Percentiles rank a stretch among this genome's conserved stretches.
phyloP scores from a whole-genome alignment of 1,140 invertebrate species.

The Drosophila simulans region DNA sequence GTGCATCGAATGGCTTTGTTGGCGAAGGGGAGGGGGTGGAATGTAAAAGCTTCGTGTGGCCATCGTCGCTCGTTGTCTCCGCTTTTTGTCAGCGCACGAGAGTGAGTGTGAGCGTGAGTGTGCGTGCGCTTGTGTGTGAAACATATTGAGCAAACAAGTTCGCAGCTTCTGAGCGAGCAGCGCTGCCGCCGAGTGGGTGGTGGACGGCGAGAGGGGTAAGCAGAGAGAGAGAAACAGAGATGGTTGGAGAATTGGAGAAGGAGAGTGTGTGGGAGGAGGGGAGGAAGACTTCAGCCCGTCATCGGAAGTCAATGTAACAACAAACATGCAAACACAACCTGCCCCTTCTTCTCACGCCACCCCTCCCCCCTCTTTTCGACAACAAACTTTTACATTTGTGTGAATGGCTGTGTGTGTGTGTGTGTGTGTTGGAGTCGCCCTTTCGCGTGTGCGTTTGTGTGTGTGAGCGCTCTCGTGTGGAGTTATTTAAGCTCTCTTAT shows the following conservation, averaged over 20 bases:
- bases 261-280: background rate
- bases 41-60: conserved; percentile 70
- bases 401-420: conserved; percentile 9
- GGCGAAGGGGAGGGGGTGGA: conserved; percentile 5
- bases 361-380: background rate
- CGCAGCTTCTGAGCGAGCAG: conserved; percentile 72
- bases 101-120: conserved; percentile 28
- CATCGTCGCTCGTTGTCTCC: conserved; percentile 41
- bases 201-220: conserved; percentile 4
- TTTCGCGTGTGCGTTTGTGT: conserved; percentile 10
- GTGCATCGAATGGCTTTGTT: conserved; percentile 3
- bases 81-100: conserved; percentile 10
- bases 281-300: conserved; percentile 63
- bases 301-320: conserved; percentile 83
- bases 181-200: conserved; percentile 31
- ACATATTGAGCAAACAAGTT: conserved; percentile 83
- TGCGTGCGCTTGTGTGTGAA: conserved; percentile 62
- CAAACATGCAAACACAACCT: conserved; percentile 76
- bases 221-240: background rate
- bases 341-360: conserved; percentile 2
- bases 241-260: background rate
- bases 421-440: conserved; percentile 10
- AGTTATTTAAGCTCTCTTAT: conserved; percentile 83
- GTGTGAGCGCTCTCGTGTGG: conserved; percentile 63
- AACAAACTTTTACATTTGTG: conserved; percentile 12